Conservation (phyloP, 2,797 vertebrate species). For the Sebastes hubbsi region DNA sequence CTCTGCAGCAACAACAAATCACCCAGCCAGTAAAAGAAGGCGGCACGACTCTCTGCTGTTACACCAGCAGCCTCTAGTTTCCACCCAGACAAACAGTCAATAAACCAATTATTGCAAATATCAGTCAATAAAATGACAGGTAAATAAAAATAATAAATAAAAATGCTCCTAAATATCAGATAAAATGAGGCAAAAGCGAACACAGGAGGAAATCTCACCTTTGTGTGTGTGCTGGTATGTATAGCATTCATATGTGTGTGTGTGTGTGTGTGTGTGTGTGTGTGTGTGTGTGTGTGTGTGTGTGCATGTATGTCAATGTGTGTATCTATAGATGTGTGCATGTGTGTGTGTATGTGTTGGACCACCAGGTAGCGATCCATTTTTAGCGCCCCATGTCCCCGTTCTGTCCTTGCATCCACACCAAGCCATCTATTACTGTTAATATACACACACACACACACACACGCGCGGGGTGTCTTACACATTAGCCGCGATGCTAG, state of each 20-base stretch:
- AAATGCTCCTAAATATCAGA: background rate
- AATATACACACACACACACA: conserved; percentile 40
- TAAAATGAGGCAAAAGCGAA: background rate
- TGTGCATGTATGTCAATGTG: background rate
- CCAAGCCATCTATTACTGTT: conserved; percentile 80
- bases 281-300: too few relatives aligned
- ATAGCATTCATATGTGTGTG: background rate
- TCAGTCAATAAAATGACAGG: background rate
- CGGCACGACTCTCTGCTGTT: background rate
- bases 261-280: background rate
- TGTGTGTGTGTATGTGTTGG: conserved; percentile 10
- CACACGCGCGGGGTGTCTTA: background rate
- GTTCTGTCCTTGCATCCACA: conserved; percentile 81
- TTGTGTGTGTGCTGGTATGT: background rate
- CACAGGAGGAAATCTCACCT: background rate
- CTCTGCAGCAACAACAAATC: conserved; percentile 72
- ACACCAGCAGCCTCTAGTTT: background rate
- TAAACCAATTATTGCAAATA: background rate
- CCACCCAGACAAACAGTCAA: background rate
- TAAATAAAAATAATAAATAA: background rate
- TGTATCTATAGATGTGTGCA: background rate
- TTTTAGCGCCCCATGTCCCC: conserved; percentile 79
- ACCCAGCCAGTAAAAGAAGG: conserved; percentile 24
- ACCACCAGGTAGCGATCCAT: conserved; percentile 72
- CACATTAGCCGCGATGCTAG: conserved; percentile 47